Evolutionary conservation across 2,113 vertebrate species (phyloP).

Genomic region (Grantiella picta): DNA sequence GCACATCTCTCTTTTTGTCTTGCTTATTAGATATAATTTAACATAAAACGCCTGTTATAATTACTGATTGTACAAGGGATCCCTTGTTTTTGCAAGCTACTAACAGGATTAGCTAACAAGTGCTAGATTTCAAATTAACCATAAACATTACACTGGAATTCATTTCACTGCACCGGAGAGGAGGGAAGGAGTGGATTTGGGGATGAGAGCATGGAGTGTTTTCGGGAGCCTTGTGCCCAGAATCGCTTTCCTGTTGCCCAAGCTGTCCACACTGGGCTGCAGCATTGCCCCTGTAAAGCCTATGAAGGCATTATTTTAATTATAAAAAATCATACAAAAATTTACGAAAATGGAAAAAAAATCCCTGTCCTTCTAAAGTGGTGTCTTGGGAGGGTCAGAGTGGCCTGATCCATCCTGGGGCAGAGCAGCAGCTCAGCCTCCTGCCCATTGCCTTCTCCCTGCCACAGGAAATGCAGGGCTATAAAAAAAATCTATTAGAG

Average conservation of each 20-base stretch:
- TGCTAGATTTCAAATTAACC: slow-evolving; percentile 69
- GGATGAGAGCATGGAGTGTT: not conserved
- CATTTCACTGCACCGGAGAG: slow-evolving; percentile 30
- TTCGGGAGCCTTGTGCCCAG: not conserved
- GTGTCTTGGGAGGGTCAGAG: rapidly evolving
- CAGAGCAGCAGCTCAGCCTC: not conserved
- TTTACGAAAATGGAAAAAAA: not conserved
- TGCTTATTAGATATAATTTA: slow-evolving; percentile 50
- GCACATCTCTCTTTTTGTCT: slow-evolving; percentile 40
- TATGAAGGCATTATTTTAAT: not conserved
- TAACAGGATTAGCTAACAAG: slow-evolving; percentile 71
- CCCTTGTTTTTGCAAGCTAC: slow-evolving; percentile 61
- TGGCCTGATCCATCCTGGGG: not conserved
- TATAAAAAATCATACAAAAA: not conserved
- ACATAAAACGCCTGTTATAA: slow-evolving; percentile 66
- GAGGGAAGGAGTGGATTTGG: not conserved
- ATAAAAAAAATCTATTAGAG: not conserved
- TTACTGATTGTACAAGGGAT: not conserved
- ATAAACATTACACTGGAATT: slow-evolving; percentile 52
- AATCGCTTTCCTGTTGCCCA: rapidly evolving
- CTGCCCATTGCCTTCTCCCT: rapidly evolving
- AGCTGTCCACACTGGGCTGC: not conserved
- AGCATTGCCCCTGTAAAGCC: not conserved
- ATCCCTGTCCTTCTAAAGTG: not conserved
- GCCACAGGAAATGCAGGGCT: not conserved